phyloP scores from a whole-genome alignment of 2,113 vertebrate species.

The Picathartes gymnocephalus region DNA sequence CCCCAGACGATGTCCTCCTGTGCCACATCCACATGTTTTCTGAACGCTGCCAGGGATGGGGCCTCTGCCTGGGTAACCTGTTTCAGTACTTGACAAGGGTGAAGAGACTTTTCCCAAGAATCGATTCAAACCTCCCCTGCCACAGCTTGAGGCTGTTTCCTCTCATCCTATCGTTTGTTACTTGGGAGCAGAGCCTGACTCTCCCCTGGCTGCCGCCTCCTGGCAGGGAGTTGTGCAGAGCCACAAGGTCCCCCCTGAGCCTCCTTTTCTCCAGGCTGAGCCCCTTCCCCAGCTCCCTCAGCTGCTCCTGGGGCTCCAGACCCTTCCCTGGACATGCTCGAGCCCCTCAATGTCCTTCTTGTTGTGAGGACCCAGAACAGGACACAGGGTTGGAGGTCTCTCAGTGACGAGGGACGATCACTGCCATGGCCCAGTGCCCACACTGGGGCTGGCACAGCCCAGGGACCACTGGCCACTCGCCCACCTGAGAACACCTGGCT shows the following conservation, averaged over 20 bases:
- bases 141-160: not conserved
- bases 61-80: not conserved
- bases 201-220: rapidly evolving
- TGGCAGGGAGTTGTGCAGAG: not conserved
- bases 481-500: not conserved
- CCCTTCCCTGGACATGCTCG: not conserved
- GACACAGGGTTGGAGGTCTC: rapidly evolving
- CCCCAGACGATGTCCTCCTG: not conserved
- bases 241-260: not conserved
- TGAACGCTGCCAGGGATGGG: not conserved
- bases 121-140: not conserved
- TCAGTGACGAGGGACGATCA: not conserved
- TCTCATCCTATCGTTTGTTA: not conserved
- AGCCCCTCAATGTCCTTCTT: not conserved
- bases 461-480: not conserved
- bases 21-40: not conserved
- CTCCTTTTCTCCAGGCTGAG: not conserved
- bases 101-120: not conserved
- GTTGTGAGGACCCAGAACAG: not conserved
- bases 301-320: not conserved
- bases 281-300: not conserved
- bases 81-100: not conserved
- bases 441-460: not conserved
- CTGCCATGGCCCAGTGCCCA: not conserved
- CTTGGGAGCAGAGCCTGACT: not conserved